Evolutionary conservation across 2,113 vertebrate species (phyloP).

Genomic region (Antechinus flavipes): DNA sequence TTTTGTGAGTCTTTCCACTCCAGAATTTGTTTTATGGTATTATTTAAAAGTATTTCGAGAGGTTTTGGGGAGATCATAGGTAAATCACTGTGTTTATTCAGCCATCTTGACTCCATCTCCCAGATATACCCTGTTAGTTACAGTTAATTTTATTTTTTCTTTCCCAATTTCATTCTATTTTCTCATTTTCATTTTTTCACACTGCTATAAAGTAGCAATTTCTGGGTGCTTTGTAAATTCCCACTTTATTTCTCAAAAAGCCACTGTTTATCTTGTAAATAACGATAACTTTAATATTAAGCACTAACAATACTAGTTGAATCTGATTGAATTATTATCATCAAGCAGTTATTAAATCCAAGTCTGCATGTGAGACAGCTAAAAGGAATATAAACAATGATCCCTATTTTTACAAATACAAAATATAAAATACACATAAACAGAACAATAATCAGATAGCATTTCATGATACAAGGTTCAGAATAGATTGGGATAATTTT

Average conservation of each 20-base stretch:
- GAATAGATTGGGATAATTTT: not conserved
- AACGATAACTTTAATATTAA: not conserved
- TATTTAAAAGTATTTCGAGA: no score
- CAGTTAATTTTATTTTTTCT: conserved; percentile 5
- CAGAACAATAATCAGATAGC: not conserved
- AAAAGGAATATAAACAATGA: not conserved
- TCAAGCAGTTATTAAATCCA: not conserved
- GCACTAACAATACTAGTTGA: not conserved
- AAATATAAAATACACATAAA: not conserved
- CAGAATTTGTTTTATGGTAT: no score
- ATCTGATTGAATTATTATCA: not conserved
- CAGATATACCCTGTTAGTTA: not conserved
- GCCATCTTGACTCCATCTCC: no score
- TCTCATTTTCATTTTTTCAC: not conserved
- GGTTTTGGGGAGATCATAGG: no score
- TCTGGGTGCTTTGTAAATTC: not conserved
- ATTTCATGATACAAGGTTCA: not conserved
- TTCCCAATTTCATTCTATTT: not conserved
- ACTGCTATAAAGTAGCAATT: not conserved
- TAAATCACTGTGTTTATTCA: no score
- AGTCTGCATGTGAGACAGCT: not conserved
- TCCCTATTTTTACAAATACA: not conserved
- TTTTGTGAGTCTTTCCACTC: no score
- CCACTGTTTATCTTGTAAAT: not conserved
- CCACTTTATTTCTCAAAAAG: conserved; percentile 21